Conservation (phyloP, 2,113 vertebrate species). For the Montifringilla adamsi region DNA sequence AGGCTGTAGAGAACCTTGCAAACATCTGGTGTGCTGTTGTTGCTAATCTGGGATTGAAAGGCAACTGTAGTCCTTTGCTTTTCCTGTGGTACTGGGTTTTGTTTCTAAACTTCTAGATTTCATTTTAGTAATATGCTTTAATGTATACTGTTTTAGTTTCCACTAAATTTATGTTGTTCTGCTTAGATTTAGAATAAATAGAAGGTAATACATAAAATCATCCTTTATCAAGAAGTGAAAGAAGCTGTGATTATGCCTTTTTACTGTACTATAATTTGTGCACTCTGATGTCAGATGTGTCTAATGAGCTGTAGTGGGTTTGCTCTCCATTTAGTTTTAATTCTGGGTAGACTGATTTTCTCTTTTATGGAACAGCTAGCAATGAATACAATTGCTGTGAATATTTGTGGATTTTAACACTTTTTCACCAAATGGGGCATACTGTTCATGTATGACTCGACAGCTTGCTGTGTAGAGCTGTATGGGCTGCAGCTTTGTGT, state of each 20-base stretch:
- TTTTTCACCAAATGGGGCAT: not conserved
- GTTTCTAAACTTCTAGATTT: not conserved
- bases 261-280: not conserved
- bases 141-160: not conserved
- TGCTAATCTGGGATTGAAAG: not conserved
- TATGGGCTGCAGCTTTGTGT: not conserved
- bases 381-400: not conserved
- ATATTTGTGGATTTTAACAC: not conserved
- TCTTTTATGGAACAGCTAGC: not conserved
- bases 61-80: not conserved
- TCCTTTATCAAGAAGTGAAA: constrained; percentile 2
- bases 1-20: not conserved
- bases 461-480: not conserved
- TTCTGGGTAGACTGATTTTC: not conserved
- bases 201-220: not conserved
- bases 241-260: not conserved
- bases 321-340: not conserved
- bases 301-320: not conserved
- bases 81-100: not conserved
- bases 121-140: not conserved
- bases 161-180: not conserved
- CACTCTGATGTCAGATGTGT: not conserved
- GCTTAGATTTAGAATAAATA: not conserved
- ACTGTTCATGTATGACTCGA: not conserved
- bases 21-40: not conserved